Conservation (phyloP, 1,140 invertebrate genomes). For the Aphaenogaster floridana region DNA sequence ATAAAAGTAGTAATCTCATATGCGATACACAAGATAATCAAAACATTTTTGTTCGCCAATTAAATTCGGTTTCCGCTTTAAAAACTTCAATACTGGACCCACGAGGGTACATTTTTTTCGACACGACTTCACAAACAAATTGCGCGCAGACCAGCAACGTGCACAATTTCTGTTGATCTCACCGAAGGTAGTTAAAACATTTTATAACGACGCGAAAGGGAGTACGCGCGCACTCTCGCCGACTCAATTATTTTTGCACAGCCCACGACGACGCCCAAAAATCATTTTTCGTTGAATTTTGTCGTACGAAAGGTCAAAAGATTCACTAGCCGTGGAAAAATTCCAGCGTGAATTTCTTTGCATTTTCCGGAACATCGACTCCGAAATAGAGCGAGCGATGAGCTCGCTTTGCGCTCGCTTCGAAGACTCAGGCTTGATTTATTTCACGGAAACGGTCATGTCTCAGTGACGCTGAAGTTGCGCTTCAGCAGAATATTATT, state of each 20-base stretch:
- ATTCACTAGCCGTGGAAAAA: conserved; percentile 20
- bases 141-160: conserved; percentile 59
- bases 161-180: conserved; percentile 60
- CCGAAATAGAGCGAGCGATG: conserved; percentile 50
- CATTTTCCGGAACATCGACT: conserved; percentile 52
- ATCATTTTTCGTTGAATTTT: conserved; percentile 47
- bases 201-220: conserved; percentile 63
- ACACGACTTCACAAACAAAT: conserved; percentile 65
- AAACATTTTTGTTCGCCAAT: conserved; percentile 29
- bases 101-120: conserved; percentile 29
- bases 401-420: conserved; percentile 23
- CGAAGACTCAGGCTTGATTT: conserved; percentile 51
- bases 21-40: neutral
- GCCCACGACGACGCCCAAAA: conserved; percentile 24
- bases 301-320: conserved; percentile 26
- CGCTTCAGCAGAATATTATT: conserved; percentile 41
- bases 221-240: conserved; percentile 43
- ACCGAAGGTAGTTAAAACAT: conserved; percentile 63
- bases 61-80: conserved; percentile 41
- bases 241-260: conserved; percentile 66
- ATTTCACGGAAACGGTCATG: conserved; percentile 43
- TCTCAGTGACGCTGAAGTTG: conserved; percentile 37
- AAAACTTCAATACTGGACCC: conserved; percentile 19
- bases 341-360: conserved; percentile 46
- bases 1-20: neutral